Evolutionary conservation across 2,888 invertebrate genomes (phyloP).

Genomic region (Epistrophe eligans): DNA sequence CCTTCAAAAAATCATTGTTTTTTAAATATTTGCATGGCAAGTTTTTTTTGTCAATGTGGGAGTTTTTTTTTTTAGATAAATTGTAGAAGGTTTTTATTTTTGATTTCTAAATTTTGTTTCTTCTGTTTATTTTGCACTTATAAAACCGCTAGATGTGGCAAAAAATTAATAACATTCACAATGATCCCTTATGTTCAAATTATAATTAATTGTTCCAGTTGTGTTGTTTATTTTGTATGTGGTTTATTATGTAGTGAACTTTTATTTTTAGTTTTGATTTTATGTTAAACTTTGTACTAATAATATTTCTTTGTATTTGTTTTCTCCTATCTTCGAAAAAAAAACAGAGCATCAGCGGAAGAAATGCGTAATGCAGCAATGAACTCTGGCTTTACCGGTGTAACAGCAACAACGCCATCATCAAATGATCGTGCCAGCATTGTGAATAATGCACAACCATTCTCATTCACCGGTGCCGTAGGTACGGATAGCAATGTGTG

Average conservation of each 20-base stretch:
- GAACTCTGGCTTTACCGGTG: conserved; percentile 79
- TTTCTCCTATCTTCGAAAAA: conserved; percentile 39
- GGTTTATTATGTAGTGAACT: conserved; percentile 35
- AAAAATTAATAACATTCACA: conserved; percentile 23
- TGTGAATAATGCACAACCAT: conserved; percentile 92
- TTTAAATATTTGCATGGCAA: conserved; percentile 71
- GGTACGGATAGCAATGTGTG: conserved; percentile 88
- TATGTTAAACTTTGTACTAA: conserved; percentile 20
- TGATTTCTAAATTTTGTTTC: background rate
- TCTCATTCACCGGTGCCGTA: conserved; percentile 90
- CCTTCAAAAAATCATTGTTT: conserved; percentile 62
- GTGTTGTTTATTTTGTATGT: conserved; percentile 30
- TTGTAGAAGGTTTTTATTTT: background rate
- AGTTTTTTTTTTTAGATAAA: background rate
- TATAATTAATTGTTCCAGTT: conserved; percentile 5
- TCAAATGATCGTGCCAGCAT: conserved; percentile 89
- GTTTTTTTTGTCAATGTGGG: conserved; percentile 45
- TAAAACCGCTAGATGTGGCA: conserved; percentile 39
- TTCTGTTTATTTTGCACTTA: conserved; percentile 40
- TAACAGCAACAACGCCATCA: conserved; percentile 81
- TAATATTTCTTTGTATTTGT: conserved; percentile 29
- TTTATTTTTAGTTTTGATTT: conserved; percentile 17
- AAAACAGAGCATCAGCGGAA: conserved; percentile 89
- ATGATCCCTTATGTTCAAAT: conserved; percentile 1
- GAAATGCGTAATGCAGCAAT: conserved; percentile 91